Percentiles rank a stretch among this genome's conserved stretches.
These are phyloP conservation scores for Meloidogyne chitwoodi DNA, from an alignment of 1,140 invertebrate genomes.

Conservation along the genomic window DNA sequence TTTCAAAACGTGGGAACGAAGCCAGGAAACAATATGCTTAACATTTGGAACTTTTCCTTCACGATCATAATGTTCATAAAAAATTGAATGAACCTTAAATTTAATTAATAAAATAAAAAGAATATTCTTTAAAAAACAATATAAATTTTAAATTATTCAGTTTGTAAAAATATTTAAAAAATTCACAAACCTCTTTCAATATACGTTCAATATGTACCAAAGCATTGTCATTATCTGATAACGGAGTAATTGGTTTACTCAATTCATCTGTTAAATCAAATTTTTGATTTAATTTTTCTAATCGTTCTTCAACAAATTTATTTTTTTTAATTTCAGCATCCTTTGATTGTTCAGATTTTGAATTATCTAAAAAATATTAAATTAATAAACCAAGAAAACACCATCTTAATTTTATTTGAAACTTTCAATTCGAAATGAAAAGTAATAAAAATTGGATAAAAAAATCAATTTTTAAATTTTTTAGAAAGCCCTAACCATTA, in stretches of 20 bases:
- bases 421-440: too few species aligned
- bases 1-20: conserved; percentile 22
- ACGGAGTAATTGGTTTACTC: conserved; percentile 5
- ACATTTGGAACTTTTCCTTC: conserved; percentile 22
- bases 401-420: too few species aligned
- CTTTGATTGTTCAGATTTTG: neutral
- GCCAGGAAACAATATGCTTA: conserved; percentile 18
- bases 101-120: neutral
- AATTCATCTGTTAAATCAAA: neutral
- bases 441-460: too few species aligned
- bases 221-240: conserved; percentile 26
- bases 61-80: conserved; percentile 20
- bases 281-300: neutral
- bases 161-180: too few species aligned
- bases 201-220: conserved; percentile 30
- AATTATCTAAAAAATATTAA: neutral
- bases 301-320: neutral
- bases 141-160: too few species aligned
- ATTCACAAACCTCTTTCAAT: conserved; percentile 1
- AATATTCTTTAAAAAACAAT: too few species aligned
- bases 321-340: neutral
- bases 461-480: too few species aligned
- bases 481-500: too few species aligned
- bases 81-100: conserved; percentile 17
- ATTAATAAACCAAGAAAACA: neutral